Conservation (phyloP, 2,113 vertebrate genomes). For the Leiothrix lutea region DNA sequence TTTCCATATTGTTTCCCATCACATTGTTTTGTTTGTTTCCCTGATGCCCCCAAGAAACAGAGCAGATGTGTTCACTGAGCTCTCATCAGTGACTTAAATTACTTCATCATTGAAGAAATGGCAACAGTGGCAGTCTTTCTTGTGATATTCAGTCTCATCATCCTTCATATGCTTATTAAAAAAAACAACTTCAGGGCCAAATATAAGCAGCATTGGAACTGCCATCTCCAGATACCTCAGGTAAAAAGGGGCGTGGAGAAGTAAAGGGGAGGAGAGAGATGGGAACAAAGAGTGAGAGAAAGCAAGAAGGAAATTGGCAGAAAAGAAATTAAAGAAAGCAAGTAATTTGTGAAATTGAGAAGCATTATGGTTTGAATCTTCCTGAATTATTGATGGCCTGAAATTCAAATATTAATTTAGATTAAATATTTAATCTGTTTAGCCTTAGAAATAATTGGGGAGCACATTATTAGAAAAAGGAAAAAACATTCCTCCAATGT, state of each 20-base stretch:
- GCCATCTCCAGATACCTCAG: neutral
- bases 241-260: neutral
- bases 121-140: conserved; percentile 1
- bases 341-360: neutral
- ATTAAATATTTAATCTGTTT: neutral
- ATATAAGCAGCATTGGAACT: neutral
- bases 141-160: neutral
- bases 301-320: neutral
- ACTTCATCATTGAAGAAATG: conserved; percentile 7
- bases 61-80: conserved; percentile 45
- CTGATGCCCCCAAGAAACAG: neutral
- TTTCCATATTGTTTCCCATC: conserved; percentile 19
- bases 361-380: neutral
- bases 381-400: neutral
- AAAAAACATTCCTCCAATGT: conserved; percentile 24
- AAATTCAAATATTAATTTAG: conserved; percentile 18
- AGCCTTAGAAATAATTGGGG: neutral
- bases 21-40: neutral
- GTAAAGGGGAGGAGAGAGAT: neutral
- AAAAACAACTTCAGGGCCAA: neutral
- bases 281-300: neutral
- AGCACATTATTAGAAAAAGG: neutral
- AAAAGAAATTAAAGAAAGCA: neutral
- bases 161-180: neutral
- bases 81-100: conserved; percentile 28